A percentile compares a stretch with the other conserved stretches of the same genome.
Conservation (phyloP, 2,888 invertebrate genomes). For the Carterocephalus palaemon region DNA sequence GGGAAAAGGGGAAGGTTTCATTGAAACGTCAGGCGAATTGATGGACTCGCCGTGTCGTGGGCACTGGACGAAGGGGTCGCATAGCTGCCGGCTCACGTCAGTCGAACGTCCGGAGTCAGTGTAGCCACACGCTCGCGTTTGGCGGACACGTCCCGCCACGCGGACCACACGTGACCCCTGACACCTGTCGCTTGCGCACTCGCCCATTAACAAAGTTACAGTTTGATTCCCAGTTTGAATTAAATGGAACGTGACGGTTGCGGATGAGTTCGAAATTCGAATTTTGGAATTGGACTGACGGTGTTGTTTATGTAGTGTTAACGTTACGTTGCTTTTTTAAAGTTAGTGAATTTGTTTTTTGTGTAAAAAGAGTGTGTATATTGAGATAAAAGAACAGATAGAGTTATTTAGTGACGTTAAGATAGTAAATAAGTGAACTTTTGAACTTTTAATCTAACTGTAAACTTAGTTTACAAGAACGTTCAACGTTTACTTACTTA, state of each 20-base stretch:
- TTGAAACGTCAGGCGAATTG: constrained; percentile 75
- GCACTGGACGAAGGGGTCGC: constrained; percentile 69
- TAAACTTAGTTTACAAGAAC: constrained; percentile 4
- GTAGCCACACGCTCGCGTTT: constrained; percentile 69
- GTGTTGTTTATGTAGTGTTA: not conserved
- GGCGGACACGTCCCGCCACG: constrained; percentile 56
- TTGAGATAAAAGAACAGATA: too few species aligned
- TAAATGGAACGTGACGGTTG: constrained; percentile 22
- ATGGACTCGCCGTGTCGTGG: constrained; percentile 68
- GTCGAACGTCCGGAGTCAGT: constrained; percentile 67
- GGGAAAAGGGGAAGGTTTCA: constrained; percentile 70
- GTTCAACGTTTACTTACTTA: too few species aligned
- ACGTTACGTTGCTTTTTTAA: constrained; percentile 7
- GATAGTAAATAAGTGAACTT: not conserved
- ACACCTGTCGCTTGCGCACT: constrained; percentile 46
- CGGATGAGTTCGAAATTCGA: constrained; percentile 9
- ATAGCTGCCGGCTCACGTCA: constrained; percentile 62
- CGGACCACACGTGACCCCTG: constrained; percentile 52
- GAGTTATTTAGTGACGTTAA: too few species aligned
- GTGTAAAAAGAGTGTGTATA: too few species aligned
- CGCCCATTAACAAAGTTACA: constrained; percentile 24
- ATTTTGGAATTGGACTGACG: constrained; percentile 7
- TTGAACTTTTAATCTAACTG: not conserved
- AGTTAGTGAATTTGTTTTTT: constrained; percentile 13
- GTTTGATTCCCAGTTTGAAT: constrained; percentile 23